These are phyloP conservation scores for Acanthurus leucopareius DNA, from an alignment of 2,797 vertebrate species.

Conservation along the genomic window DNA sequence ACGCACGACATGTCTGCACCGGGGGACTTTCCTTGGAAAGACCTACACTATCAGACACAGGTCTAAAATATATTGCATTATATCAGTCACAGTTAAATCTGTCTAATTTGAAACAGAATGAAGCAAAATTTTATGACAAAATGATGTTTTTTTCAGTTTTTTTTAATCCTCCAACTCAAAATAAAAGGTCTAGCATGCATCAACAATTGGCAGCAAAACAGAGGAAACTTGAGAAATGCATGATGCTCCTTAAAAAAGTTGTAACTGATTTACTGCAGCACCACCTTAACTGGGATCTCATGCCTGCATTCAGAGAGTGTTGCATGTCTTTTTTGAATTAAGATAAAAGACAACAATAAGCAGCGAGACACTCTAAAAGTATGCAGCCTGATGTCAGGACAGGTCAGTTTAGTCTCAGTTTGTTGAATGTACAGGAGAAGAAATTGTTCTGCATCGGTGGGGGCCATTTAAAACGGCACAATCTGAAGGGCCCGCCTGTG, in stretches of 20 bases:
- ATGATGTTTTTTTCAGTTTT: neutral
- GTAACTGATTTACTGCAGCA: neutral
- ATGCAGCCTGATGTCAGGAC: constrained; percentile 6
- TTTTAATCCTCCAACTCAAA: neutral
- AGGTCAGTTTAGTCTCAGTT: constrained; percentile 19
- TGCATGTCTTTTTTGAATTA: neutral
- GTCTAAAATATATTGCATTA: neutral
- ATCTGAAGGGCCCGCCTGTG: constrained; percentile 71
- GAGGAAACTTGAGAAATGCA: too few species aligned
- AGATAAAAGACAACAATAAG: constrained; percentile 11
- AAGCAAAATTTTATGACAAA: neutral
- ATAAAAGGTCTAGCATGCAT: neutral
- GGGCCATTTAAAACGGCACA: constrained; percentile 57
- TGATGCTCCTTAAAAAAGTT: neutral
- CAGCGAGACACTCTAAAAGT: neutral
- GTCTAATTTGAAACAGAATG: too few species aligned
- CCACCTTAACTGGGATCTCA: neutral
- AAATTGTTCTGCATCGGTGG: constrained; percentile 51
- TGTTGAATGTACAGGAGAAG: constrained; percentile 38
- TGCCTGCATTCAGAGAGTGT: neutral
- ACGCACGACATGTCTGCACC: constrained; percentile 21
- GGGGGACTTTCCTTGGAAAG: neutral
- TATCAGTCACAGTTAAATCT: neutral
- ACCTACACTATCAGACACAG: neutral
- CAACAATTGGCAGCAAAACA: neutral